phyloP scores from a whole-genome alignment of 2,797 vertebrate genomes.

The Neosilurus mollespiculum region DNA sequence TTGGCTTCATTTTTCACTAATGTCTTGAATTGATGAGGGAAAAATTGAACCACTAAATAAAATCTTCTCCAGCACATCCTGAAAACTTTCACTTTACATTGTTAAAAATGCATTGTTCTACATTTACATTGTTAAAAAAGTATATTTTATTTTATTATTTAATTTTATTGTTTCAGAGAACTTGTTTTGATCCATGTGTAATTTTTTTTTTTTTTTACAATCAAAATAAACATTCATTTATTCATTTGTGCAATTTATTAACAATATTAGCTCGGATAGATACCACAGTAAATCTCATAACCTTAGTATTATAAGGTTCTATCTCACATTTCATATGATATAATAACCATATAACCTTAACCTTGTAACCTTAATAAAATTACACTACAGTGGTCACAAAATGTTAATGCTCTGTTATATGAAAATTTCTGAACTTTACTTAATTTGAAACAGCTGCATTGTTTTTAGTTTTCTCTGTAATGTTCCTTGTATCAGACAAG shows the following conservation, averaged over 20 bases:
- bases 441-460: slow-evolving; percentile 6
- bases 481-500: background rate
- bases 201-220: too few species aligned
- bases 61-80: too few species aligned
- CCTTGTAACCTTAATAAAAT: background rate
- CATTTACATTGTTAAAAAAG: too few species aligned
- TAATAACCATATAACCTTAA: too few species aligned
- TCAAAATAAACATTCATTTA: too few species aligned
- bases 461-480: background rate
- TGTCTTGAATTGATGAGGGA: too few species aligned
- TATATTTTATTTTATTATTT: too few species aligned
- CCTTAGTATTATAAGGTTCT: background rate
- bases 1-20: too few species aligned
- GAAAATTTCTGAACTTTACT: background rate
- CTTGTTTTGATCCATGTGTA: background rate
- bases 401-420: background rate
- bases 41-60: too few species aligned
- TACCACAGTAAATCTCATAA: background rate
- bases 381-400: background rate
- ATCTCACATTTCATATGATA: background rate
- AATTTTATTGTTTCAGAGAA: background rate
- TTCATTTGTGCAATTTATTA: background rate
- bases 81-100: too few species aligned
- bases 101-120: too few species aligned
- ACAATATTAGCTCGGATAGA: background rate